Conservation (phyloP, 2,113 vertebrate genomes). For the Ageneiosus marmoratus region DNA sequence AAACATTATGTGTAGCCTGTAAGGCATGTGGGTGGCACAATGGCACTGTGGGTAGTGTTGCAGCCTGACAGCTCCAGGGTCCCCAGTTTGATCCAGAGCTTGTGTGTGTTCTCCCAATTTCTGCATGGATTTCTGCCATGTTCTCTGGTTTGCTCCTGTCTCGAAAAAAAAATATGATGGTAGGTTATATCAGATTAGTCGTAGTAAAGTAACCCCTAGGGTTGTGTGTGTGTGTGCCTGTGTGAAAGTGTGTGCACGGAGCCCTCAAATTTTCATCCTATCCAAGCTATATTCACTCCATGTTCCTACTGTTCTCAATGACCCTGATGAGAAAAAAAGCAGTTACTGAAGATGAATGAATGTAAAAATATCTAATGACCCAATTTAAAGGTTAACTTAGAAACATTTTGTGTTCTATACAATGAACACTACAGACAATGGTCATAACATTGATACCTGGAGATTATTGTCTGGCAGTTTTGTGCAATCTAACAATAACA, state of each 20-base stretch:
- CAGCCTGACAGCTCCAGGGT: background rate
- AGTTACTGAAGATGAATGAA: background rate
- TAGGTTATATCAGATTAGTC: background rate
- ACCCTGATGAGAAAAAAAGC: background rate
- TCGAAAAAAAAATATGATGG: background rate
- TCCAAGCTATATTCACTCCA: background rate
- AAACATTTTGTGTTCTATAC: background rate
- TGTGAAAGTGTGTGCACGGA: background rate
- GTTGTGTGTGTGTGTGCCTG: background rate
- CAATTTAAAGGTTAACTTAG: background rate
- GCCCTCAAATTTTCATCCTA: background rate
- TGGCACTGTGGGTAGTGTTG: background rate
- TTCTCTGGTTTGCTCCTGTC: background rate
- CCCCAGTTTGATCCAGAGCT: background rate
- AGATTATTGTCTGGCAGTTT: background rate
- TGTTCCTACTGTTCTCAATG: background rate
- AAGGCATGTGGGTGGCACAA: background rate
- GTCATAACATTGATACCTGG: background rate
- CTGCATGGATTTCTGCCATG: background rate
- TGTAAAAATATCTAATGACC: background rate
- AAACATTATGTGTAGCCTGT: background rate
- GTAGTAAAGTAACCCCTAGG: background rate
- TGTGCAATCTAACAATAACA: background rate
- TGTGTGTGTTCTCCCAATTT: background rate
- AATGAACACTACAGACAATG: background rate